Conservation (phyloP, 1,140 invertebrate species). For the Anastrepha obliqua region DNA sequence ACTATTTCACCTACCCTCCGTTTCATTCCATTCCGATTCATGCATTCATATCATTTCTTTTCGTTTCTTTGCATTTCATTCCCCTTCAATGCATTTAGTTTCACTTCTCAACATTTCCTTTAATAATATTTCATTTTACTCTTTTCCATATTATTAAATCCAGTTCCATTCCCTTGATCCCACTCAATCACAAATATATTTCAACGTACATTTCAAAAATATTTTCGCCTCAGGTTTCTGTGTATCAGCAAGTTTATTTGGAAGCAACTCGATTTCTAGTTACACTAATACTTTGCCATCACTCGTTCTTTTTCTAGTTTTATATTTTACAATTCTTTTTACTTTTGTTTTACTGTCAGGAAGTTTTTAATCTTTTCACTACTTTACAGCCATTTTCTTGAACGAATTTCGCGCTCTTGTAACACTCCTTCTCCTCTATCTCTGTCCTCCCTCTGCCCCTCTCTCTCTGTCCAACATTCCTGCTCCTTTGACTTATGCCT, state of each 20-base stretch:
- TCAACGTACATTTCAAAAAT: no score
- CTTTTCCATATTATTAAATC: no score
- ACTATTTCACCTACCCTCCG: background rate
- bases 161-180: no score
- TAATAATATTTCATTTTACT: no score
- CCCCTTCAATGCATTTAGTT: background rate
- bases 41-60: background rate
- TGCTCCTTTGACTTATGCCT: background rate
- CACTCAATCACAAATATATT: no score
- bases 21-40: background rate
- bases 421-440: background rate
- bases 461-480: background rate
- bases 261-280: background rate
- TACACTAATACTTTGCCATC: background rate
- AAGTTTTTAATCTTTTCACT: constrained; percentile 34
- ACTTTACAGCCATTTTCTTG: constrained; percentile 35
- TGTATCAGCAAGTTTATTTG: background rate
- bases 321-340: background rate
- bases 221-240: no score
- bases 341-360: constrained; percentile 1
- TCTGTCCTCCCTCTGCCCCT: background rate
- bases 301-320: background rate
- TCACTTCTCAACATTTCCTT: no score
- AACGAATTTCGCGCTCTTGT: background rate
- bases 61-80: background rate